Base-by-base conservation (phyloP, 1,140 invertebrate species). In the Trinorchestia longiramus region DNA sequence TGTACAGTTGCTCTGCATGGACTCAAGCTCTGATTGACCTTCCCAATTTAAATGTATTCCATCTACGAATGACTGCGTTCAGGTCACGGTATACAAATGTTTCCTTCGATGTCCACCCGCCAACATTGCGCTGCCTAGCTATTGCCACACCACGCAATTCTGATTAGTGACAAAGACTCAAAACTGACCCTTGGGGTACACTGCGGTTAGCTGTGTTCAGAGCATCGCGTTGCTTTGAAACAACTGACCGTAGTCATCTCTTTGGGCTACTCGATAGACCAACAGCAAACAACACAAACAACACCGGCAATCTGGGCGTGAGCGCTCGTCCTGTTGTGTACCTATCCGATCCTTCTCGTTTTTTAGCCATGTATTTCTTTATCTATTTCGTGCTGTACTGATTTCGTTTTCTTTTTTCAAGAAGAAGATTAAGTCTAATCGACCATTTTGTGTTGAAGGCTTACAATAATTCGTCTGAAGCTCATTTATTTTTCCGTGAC, bases 11-110 rank as follows among this genome's bases (percentile, higher is more conserved):
- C 41, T 94, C 92, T 94, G 92, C 92, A 94, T 94, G 92, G 92
- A 94, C 41, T 91, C 92, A 47, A 94, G 92, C 92, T 44, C 92
- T 94, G 92, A 94, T 19, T 94, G 92, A 94, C 92, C 92, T 94
- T 94, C 47, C 44, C 92, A 94, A 11, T 94, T 90, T 94, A n/a
- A 45, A 94, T 94, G 92, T 94, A n/a, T 94, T 43, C 40, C 92
- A 94, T 45, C 43, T 42, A 41, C 88, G 11, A 90, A 42, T 90
- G 88, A 90, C 88, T 90, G 88, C 88, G 88, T 90, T 77, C 43
- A 90, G 88, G 88, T 90, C 88, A 90, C 42, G 88, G n/a, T 90
- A 90, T 94, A 94, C 43, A 45, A 94, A 94, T 94, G 92, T 94
- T 40, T 77, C 62, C 62, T 77, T 94, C 92, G 43, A 45, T 43